phyloP scores from a whole-genome alignment of 2,888 invertebrate genomes.

The Sarcophaga variegata region DNA sequence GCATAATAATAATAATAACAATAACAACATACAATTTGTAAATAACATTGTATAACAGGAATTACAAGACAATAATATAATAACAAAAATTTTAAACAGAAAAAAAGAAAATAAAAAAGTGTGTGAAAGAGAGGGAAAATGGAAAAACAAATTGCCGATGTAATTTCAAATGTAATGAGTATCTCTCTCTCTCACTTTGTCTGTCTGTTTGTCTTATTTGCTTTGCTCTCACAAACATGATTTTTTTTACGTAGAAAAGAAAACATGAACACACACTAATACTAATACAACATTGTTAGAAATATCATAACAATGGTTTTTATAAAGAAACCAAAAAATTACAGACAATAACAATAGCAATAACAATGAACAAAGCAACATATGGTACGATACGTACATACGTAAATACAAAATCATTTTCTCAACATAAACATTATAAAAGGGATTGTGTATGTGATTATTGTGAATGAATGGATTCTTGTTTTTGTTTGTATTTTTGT shows the following conservation, averaged over 20 bases:
- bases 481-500: not conserved
- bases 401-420: not conserved
- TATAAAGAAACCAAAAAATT: not conserved
- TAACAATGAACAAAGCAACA: not conserved
- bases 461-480: not conserved
- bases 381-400: not conserved
- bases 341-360: not conserved
- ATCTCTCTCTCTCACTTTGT: too few species aligned
- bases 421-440: not conserved
- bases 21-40: slow-evolving; percentile 31
- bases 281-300: too few species aligned
- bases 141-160: too few species aligned
- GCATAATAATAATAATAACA: slow-evolving; percentile 35
- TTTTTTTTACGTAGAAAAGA: too few species aligned
- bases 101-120: not conserved
- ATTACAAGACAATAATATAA: slow-evolving; percentile 6
- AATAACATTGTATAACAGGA: slow-evolving; percentile 54
- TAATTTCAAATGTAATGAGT: too few species aligned
- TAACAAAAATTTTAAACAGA: not conserved
- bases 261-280: too few species aligned
- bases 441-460: not conserved
- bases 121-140: too few species aligned
- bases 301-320: not conserved
- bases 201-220: too few species aligned
- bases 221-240: too few species aligned